phyloP scores from a whole-genome alignment of 2,113 vertebrate species.

The Kobus ellipsiprymnus region DNA sequence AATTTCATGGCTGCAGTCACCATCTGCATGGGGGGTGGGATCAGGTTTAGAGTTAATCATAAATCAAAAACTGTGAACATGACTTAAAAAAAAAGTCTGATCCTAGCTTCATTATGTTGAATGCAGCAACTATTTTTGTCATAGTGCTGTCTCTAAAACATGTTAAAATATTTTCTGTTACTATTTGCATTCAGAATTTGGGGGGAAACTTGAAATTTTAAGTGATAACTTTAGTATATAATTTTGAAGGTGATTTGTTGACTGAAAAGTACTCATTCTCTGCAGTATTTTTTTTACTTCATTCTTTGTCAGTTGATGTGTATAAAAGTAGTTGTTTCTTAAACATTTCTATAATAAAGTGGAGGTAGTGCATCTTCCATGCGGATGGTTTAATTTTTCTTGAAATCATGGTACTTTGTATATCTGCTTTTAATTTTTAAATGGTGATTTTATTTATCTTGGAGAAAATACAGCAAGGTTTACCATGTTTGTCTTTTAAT shows the following conservation, averaged over 20 bases:
- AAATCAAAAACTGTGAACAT: background rate
- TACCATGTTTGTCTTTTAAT: background rate
- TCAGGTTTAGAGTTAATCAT: background rate
- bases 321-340: background rate
- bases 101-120: background rate
- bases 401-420: background rate
- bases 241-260: slow-evolving; percentile 3
- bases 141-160: background rate
- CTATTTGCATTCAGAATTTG: background rate
- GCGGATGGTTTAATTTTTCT: background rate
- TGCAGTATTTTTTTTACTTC: background rate
- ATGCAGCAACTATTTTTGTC: background rate
- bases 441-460: background rate
- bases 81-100: background rate
- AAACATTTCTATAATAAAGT: background rate
- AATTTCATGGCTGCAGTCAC: too few relatives aligned
- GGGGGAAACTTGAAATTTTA: background rate
- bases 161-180: background rate
- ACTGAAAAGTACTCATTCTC: background rate
- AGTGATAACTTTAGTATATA: background rate
- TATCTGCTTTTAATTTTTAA: slow-evolving; percentile 13
- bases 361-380: background rate
- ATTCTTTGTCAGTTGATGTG: background rate
- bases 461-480: background rate
- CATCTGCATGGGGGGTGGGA: too few relatives aligned